Percentiles rank a stretch among this genome's conserved stretches.
These are phyloP conservation scores for Poliocrania exsul DNA, from an alignment of 2,797 vertebrate genomes.

Conservation along the genomic window DNA sequence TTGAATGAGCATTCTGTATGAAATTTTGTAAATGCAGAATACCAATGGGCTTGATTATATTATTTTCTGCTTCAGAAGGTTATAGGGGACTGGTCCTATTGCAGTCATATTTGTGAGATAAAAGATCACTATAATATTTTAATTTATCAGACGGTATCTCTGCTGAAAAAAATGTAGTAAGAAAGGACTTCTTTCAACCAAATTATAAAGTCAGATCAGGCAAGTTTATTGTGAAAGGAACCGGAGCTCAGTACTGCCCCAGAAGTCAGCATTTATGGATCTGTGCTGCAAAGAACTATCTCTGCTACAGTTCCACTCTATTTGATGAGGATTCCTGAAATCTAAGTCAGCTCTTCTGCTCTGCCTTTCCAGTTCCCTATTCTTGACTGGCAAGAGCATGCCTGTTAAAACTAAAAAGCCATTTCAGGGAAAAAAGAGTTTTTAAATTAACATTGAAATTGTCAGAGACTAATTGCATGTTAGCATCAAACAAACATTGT, in stretches of 20 bases:
- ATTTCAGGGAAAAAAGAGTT: constrained; percentile 27
- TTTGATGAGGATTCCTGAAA: constrained; percentile 67
- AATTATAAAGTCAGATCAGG: constrained; percentile 43
- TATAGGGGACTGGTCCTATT: background rate
- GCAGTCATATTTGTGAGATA: constrained; percentile 24
- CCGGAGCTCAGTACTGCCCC: constrained; percentile 12
- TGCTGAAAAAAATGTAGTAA: constrained; percentile 18
- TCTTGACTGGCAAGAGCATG: constrained; percentile 41
- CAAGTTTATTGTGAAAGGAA: constrained; percentile 22
- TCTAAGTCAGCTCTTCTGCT: constrained; percentile 52
- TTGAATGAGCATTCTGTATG: background rate
- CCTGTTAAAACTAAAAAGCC: constrained; percentile 38
- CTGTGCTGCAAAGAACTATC: constrained; percentile 42
- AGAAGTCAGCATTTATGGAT: constrained; percentile 57
- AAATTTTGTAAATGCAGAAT: background rate
- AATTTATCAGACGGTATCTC: constrained; percentile 55
- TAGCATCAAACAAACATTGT: constrained; percentile 73
- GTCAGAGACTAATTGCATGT: constrained; percentile 78
- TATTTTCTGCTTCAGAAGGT: constrained; percentile 5
- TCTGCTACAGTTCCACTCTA: constrained; percentile 46
- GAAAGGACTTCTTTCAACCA: constrained; percentile 26
- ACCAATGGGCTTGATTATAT: background rate
- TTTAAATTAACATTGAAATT: constrained; percentile 72
- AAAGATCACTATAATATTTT: constrained; percentile 20
- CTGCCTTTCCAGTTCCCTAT: constrained; percentile 43